Evolutionary conservation across 1,140 invertebrate species (phyloP).

Genomic region (Caenorhabditis inopinata): DNA sequence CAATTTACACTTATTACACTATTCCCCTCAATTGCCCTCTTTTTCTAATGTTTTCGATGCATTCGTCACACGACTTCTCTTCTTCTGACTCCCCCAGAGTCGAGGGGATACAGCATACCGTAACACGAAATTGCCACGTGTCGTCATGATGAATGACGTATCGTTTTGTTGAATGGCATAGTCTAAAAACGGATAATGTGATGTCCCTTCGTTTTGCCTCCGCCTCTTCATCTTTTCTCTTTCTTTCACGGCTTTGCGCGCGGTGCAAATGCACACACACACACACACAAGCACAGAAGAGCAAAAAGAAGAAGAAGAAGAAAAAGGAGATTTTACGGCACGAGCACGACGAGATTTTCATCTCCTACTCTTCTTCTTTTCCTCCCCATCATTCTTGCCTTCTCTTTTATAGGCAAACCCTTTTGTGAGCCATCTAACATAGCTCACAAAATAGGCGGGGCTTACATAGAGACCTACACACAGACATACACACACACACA

Average conservation of each 20-base stretch:
- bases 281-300: too few relatives aligned
- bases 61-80: too few relatives aligned
- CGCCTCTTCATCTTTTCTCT: background rate
- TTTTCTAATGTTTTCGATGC: too few relatives aligned
- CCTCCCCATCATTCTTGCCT: background rate
- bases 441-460: background rate
- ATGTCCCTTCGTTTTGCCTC: background rate
- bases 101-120: too few relatives aligned
- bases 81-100: too few relatives aligned
- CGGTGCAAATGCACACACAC: background rate
- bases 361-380: conserved; percentile 1
- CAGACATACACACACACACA: background rate
- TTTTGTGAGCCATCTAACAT: background rate
- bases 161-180: too few relatives aligned
- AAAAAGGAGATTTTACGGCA: background rate
- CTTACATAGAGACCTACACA: background rate
- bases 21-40: too few relatives aligned
- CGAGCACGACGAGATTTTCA: background rate
- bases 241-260: background rate
- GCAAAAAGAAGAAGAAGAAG: background rate
- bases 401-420: background rate
- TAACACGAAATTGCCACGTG: too few relatives aligned
- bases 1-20: too few relatives aligned
- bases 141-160: too few relatives aligned
- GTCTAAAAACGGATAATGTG: conserved; percentile 22